Conservation (phyloP, 2,888 invertebrate species). For the Oscheius sp. region DNA sequence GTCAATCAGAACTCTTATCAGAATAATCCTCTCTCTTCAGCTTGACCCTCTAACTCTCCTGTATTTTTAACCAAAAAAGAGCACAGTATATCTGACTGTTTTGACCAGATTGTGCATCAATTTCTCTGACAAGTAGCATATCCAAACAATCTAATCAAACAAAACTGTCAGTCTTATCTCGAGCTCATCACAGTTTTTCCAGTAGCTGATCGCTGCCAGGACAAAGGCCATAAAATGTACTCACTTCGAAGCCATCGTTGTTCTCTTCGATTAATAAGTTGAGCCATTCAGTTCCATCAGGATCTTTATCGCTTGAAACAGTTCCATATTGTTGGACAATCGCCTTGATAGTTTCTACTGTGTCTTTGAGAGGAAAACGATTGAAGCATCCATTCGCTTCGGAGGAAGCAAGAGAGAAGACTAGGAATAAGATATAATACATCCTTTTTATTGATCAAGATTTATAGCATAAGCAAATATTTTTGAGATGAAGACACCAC, state of each 20-base stretch:
- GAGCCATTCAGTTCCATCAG: slow-evolving; percentile 26
- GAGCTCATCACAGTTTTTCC: slow-evolving; percentile 7
- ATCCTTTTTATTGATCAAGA: neutral
- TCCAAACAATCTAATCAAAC: slow-evolving; percentile 6
- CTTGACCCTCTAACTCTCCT: too few species aligned
- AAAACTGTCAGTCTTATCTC: slow-evolving; percentile 1
- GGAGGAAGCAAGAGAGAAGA: neutral
- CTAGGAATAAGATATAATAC: neutral
- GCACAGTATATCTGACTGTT: too few species aligned
- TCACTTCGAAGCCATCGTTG: slow-evolving; percentile 17
- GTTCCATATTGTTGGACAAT: slow-evolving; percentile 6
- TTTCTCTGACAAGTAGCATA: neutral
- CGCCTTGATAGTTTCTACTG: slow-evolving; percentile 12
- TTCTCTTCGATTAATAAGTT: slow-evolving; percentile 2
- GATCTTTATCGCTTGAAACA: neutral
- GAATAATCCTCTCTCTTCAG: too few species aligned
- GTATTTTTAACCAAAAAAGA: too few species aligned
- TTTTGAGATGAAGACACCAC: neutral
- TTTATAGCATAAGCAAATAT: neutral
- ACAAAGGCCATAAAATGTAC: slow-evolving; percentile 8
- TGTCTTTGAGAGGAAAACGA: slow-evolving; percentile 23
- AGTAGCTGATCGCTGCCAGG: slow-evolving; percentile 1
- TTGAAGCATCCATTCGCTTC: slow-evolving; percentile 3
- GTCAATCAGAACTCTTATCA: too few species aligned
- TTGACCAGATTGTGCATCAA: too few species aligned